phyloP scores from a whole-genome alignment of 2,797 vertebrate genomes.

The Siniperca obscura region DNA sequence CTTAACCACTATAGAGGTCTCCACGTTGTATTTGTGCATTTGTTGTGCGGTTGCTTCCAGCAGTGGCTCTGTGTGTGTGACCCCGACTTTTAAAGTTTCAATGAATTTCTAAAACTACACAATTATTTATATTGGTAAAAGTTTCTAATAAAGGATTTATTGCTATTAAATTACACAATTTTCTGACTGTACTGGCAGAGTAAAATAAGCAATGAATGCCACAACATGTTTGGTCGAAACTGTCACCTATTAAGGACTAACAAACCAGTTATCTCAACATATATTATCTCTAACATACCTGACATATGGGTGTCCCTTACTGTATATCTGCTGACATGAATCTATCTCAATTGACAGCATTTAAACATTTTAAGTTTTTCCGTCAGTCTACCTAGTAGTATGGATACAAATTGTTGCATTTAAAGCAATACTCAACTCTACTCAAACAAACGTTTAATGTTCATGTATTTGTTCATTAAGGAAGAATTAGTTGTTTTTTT shows the following conservation, averaged over 20 bases:
- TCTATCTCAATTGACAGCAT: no score
- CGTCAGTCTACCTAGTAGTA: neutral
- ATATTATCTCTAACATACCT: neutral
- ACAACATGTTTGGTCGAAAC: conserved; percentile 5
- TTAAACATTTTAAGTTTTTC: no score
- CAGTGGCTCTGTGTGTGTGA: neutral
- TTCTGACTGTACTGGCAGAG: neutral
- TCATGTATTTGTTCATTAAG: no score
- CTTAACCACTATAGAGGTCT: no score
- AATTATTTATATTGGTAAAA: neutral
- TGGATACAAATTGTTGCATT: neutral
- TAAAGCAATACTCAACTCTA: neutral
- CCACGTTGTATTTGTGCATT: neutral
- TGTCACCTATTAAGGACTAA: neutral
- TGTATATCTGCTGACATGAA: no score
- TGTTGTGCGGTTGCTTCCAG: neutral
- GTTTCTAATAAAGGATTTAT: neutral
- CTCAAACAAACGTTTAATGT: neutral
- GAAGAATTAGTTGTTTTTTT: no score
- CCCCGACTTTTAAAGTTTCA: neutral
- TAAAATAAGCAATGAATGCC: neutral
- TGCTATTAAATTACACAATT: neutral
- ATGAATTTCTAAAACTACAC: neutral
- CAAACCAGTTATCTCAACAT: neutral
- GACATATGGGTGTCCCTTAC: neutral